A percentile compares a stretch with the other conserved stretches of the same genome.
Evolutionary conservation across 1,140 invertebrate species (phyloP).

Genomic region (Heterodera schachtii): DNA sequence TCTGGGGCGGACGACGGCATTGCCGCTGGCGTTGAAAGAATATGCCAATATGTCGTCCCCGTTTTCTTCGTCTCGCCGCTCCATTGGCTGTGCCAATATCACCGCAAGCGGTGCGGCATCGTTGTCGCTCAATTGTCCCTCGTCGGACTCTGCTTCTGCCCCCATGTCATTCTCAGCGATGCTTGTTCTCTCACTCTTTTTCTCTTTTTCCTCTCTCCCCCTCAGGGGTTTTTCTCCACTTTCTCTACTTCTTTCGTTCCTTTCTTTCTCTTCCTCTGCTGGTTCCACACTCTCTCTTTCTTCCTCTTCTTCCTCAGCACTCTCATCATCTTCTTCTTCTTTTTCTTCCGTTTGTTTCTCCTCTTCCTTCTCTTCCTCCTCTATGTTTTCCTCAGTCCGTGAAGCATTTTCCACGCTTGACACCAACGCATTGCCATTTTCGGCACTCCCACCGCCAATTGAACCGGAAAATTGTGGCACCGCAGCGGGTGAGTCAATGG

Average conservation of each 20-base stretch:
- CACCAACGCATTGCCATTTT: not conserved
- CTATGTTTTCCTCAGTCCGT: not conserved
- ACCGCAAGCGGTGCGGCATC: too few species aligned
- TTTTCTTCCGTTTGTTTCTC: not conserved
- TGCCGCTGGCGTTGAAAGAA: too few species aligned
- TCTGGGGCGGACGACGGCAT: not conserved
- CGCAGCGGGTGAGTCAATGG: not conserved
- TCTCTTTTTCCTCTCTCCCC: constrained; percentile 7
- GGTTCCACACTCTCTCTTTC: not conserved
- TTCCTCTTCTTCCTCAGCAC: not conserved
- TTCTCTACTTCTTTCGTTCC: constrained; percentile 13
- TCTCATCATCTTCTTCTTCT: not conserved
- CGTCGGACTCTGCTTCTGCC: not conserved
- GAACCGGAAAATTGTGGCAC: not conserved
- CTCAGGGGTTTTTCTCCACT: constrained; percentile 1
- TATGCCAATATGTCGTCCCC: not conserved
- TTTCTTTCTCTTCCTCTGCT: constrained; percentile 13
- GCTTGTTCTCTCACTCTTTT: constrained; percentile 8
- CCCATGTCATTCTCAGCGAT: not conserved
- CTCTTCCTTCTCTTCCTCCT: not conserved
- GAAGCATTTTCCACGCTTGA: not conserved
- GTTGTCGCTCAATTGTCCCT: not conserved
- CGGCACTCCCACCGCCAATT: not conserved
- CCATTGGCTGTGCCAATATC: not conserved
- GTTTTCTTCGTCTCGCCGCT: too few species aligned